Base-by-base conservation (phyloP, 2,113 vertebrate species). In the Butorides virescens region DNA sequence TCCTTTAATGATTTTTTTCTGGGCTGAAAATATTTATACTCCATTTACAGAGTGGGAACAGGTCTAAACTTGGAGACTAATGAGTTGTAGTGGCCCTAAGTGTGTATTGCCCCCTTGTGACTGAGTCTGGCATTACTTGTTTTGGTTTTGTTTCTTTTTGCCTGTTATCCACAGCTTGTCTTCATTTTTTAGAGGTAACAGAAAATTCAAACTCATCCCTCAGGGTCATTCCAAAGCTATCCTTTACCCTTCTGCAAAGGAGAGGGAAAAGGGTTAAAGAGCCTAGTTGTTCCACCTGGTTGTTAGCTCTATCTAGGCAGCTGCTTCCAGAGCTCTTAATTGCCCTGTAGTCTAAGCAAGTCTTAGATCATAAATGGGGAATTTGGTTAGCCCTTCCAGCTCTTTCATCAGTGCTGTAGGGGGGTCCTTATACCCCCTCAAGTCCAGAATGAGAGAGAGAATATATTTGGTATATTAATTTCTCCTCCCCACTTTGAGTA, bases 111-210 rank as follows among this genome's bases (percentile, higher is more conserved):
- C 95, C 83, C 44, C 93, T 84, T 89, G 95, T 95, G 95, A 74
- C 93, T 2, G 37, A 46, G 42, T 37, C 37, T 71, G 63, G 50
- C 46, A n/a, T 88, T 79, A 44, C 65, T 65, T 0, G 1, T 49
- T 65, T 36, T 15, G 11, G 13, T 25, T 50, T 47, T 47, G 46
- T 22, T 49, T 47, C 19, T 67, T 61, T 53, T 26, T 44, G 2
- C 34, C 9, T 0, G 0, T 47, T 62, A 11, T 1, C 13, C 22
- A 7, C 1, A 23, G 18, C 7, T 75, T 39, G 5, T 23, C 19
- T 58, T 47, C 5, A 4, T 22, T 68, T 56, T 61, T 65, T 15
- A 61, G 13, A 15, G 2, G 5, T 42, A 85, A 14, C 25, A 13
- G 30, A 34, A 89, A 87, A 61, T 50, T 63, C 15, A 37, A 0